A percentile compares a stretch with the other conserved stretches of the same genome.
Conservation (phyloP, 2,113 vertebrate genomes). For the Odobenus rosmarus region DNA sequence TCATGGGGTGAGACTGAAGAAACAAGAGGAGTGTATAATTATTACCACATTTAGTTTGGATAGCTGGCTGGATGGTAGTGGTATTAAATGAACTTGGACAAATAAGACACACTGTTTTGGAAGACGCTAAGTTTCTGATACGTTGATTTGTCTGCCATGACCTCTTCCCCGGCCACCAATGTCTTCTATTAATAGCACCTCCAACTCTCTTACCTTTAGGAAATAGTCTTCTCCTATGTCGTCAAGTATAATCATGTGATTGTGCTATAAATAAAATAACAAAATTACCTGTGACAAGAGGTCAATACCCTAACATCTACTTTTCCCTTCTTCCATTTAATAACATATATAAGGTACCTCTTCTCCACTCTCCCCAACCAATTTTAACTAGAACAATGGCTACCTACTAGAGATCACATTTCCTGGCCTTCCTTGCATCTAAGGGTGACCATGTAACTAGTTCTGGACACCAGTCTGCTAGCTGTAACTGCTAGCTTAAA, state of each 20-base stretch:
- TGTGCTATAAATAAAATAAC: neutral
- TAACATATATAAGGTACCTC: neutral
- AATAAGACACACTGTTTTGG: neutral
- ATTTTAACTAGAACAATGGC: neutral
- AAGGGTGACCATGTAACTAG: neutral
- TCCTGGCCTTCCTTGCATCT: neutral
- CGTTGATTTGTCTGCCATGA: neutral
- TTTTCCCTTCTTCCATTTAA: neutral
- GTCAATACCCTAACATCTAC: neutral
- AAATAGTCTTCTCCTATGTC: neutral
- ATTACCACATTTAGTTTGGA: neutral
- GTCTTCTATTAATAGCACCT: neutral
- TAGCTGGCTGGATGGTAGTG: neutral
- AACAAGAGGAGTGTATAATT: neutral
- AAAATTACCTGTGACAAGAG: neutral
- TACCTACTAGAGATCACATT: neutral
- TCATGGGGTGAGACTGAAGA: neutral
- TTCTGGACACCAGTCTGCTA: neutral
- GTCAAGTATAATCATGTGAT: neutral
- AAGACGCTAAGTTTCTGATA: neutral
- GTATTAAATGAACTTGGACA: neutral
- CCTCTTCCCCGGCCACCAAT: no score
- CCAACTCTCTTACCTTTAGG: neutral
- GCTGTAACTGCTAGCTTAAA: neutral
- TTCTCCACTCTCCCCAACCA: neutral